Evolutionary conservation across 2,797 vertebrate genomes (phyloP), one percentile per base, ranked within the genome.

Genomic region (Clarias laeviceps): DNA sequence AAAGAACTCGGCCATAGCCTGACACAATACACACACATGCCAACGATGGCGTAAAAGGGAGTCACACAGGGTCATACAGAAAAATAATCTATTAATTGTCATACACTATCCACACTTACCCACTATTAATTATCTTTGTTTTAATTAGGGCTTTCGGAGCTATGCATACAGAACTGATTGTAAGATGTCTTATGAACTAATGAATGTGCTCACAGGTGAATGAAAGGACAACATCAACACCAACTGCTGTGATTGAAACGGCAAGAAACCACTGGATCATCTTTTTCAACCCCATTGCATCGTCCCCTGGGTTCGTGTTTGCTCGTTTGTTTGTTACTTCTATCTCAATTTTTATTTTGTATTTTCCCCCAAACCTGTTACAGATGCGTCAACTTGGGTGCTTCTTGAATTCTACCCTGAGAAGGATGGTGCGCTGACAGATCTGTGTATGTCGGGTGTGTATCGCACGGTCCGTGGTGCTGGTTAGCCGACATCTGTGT

Each of bases 341-440:
- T 37, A 37, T 90, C 88, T 90, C 87, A 80, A 65, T 50, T 91
- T 81, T 76, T 89, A 81, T 80, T 77, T 59, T 81, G 79, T 86
- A 88, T 90, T 87, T 89, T 90, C 88, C 88, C 90, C 92, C 94
- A 93, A 92, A 93, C 92, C 94, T 93, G 94, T 97, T 97, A 99
- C 98, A 99, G 97, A 94, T 99, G 98, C 92, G 98, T 99, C 94
- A 99, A 94, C 94, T 99, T 99, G 96, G 98, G 98, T 92, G 97
- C 98, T 96, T 99, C 98, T 95, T 99, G 98, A 95, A 99, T 98
- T 96, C 98, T 97, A 96, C 98, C 98, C 97, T 98, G 98, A 98
- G 97, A 96, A 94, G 96, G 95, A 93, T 99, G 98, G 94, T 98
- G 98, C 86, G 96, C 94, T 88, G 98, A 96, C 93, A 99, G 96